Evolutionary conservation across 2,113 vertebrate genomes (phyloP).

Genomic region (Electrona antarctica): DNA sequence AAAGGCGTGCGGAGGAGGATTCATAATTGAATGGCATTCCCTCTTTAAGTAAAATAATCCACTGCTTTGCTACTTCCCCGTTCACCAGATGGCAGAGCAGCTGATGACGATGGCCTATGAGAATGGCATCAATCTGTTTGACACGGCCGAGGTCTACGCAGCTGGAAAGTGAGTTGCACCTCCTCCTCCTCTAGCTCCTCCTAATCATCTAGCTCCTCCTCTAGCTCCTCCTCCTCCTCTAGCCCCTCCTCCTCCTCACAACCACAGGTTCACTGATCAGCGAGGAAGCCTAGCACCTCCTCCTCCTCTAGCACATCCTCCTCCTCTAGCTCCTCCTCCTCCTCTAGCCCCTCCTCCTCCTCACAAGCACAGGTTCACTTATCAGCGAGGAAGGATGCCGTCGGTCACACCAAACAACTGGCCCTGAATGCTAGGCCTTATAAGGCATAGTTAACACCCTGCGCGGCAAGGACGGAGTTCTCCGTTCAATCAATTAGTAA

Average conservation of each 20-base stretch:
- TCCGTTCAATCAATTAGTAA: no score
- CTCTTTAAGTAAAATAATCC: constrained; percentile 21
- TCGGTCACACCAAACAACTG: background rate
- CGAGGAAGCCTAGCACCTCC: no score
- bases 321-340: constrained; percentile 38
- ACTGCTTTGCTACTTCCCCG: constrained; percentile 19
- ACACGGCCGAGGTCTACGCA: constrained; percentile 97
- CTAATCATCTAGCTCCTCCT: no score
- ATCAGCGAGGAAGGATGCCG: background rate
- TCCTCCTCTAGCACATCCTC: no score
- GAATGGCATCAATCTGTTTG: constrained; percentile 99
- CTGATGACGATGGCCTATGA: constrained; percentile 98
- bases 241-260: no score
- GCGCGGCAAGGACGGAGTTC: no score
- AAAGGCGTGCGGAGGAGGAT: constrained; percentile 16
- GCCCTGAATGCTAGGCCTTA: background rate
- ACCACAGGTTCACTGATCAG: no score
- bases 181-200: background rate
- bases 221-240: no score
- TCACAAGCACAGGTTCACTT: background rate
- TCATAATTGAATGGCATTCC: constrained; percentile 30
- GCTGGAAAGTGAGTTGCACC: constrained; percentile 91
- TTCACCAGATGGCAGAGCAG: constrained; percentile 94
- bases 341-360: constrained; percentile 38
- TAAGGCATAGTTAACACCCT: no score